These are phyloP conservation scores for Sitta carolinensis DNA, from an alignment of 2,797 vertebrate species.

Conservation along the genomic window DNA sequence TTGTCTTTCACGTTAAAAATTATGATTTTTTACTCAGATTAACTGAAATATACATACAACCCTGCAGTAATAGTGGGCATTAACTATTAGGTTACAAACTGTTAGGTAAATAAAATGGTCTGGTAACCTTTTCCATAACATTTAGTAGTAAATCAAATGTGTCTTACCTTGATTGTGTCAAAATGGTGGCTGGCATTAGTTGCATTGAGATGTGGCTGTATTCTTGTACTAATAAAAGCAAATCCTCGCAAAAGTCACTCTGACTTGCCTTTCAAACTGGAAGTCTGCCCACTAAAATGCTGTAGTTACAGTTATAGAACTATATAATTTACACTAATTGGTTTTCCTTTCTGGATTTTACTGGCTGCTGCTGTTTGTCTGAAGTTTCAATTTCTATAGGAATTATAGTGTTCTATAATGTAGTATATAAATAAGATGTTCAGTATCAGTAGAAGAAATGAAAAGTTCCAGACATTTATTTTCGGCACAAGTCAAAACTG, in stretches of 20 bases:
- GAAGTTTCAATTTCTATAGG: background rate
- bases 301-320: background rate
- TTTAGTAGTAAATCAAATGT: background rate
- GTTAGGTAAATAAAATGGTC: background rate
- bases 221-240: background rate
- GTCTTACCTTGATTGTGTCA: background rate
- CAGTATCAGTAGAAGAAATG: background rate
- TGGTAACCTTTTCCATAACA: background rate
- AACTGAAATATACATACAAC: background rate
- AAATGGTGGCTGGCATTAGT: background rate
- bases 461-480: background rate
- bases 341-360: slow-evolving; percentile 14
- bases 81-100: background rate
- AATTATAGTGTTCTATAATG: background rate
- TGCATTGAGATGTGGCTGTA: background rate
- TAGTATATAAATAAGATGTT: background rate
- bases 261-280: background rate
- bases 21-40: background rate
- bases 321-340: background rate
- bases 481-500: background rate
- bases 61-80: background rate
- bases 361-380: background rate
- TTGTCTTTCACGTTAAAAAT: background rate
- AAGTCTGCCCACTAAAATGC: background rate
- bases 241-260: background rate